Conservation (phyloP, 2,888 invertebrate genomes). For the Trichogramma dendrolimi region DNA sequence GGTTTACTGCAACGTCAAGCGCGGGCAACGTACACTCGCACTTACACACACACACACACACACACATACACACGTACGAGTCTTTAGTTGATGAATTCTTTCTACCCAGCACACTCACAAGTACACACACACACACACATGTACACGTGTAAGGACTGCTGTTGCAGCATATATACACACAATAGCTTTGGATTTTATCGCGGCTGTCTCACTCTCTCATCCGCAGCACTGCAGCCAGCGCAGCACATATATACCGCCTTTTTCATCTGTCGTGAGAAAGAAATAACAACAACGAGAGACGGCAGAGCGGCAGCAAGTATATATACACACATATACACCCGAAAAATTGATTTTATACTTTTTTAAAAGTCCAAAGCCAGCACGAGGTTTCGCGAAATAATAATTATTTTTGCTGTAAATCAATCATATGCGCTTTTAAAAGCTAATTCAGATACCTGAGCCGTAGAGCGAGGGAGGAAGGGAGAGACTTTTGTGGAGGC, state of each 20-base stretch:
- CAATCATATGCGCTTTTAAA: constrained; percentile 29
- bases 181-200: constrained; percentile 20
- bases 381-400: constrained; percentile 28
- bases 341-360: constrained; percentile 31
- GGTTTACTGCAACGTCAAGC: constrained; percentile 50
- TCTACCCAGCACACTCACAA: constrained; percentile 49
- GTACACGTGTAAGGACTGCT: constrained; percentile 18
- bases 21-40: constrained; percentile 53
- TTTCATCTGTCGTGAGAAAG: constrained; percentile 30
- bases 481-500: background rate
- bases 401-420: constrained; percentile 31
- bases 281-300: background rate
- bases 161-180: background rate
- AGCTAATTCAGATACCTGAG: constrained; percentile 24
- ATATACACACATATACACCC: constrained; percentile 22
- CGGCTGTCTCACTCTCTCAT: constrained; percentile 11
- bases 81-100: constrained; percentile 13
- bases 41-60: constrained; percentile 40
- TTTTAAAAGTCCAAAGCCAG: constrained; percentile 5
- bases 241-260: constrained; percentile 16
- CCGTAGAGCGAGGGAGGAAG: background rate
- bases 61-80: constrained; percentile 1
- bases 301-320: too few species aligned
- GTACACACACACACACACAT: constrained; percentile 37
- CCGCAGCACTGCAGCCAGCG: constrained; percentile 9